These are phyloP conservation scores for Meles meles DNA, from an alignment of 2,113 vertebrate species.

Conservation along the genomic window DNA sequence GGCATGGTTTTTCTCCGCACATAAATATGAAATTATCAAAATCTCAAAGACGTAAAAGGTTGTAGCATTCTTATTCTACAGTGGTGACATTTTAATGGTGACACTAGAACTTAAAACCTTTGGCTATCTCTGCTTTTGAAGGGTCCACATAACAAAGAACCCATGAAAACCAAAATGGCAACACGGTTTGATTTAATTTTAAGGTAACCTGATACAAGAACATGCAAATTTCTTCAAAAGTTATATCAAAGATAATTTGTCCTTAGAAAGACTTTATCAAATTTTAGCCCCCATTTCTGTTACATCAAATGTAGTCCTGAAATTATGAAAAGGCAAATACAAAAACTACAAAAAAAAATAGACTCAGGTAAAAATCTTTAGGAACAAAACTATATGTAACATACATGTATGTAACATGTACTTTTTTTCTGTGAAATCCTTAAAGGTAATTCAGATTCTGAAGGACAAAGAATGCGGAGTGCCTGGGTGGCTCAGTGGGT, in stretches of 20 bases:
- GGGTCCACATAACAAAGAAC: background rate
- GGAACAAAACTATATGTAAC: background rate
- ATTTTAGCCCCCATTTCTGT: background rate
- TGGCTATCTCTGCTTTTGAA: background rate
- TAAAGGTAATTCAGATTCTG: background rate
- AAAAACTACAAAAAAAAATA: background rate
- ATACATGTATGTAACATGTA: background rate
- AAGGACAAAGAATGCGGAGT: background rate
- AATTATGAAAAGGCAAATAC: background rate
- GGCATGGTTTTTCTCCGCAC: background rate
- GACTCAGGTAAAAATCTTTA: background rate
- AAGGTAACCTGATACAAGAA: background rate
- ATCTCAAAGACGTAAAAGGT: background rate
- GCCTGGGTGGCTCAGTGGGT: no score
- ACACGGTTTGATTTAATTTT: background rate
- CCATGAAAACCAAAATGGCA: background rate
- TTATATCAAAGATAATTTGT: background rate
- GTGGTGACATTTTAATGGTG: background rate
- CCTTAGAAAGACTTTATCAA: background rate
- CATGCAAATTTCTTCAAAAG: background rate
- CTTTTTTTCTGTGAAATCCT: background rate
- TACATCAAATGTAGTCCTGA: background rate
- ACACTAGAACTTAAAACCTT: background rate
- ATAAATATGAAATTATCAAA: background rate
- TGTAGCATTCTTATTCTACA: background rate